Conservation (phyloP, 1,140 invertebrate species). For the Fopius arisanus region DNA sequence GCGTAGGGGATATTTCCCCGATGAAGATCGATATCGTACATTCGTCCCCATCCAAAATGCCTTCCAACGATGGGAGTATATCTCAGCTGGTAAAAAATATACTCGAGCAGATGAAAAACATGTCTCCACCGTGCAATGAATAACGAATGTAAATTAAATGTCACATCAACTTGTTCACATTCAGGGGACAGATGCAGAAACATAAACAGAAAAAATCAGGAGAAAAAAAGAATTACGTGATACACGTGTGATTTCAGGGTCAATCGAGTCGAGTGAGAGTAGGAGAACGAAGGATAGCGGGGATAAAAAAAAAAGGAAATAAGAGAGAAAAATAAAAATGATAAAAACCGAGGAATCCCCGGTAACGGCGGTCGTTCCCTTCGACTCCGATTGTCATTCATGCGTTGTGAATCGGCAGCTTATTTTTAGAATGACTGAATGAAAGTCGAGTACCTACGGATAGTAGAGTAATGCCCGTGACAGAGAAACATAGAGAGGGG, state of each 20-base stretch:
- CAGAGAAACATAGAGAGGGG: slow-evolving; percentile 14
- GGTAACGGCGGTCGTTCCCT: slow-evolving; percentile 45
- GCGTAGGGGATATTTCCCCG: background rate
- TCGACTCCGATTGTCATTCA: slow-evolving; percentile 59
- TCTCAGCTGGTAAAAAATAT: background rate
- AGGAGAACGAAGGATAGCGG: background rate
- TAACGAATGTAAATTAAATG: no score
- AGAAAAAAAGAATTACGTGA: background rate
- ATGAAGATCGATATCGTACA: background rate
- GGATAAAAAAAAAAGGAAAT: background rate
- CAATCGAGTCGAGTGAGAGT: background rate
- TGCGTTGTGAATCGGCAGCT: slow-evolving; percentile 61
- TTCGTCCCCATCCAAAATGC: background rate
- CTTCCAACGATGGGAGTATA: background rate
- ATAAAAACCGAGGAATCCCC: slow-evolving; percentile 27
- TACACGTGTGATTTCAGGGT: background rate
- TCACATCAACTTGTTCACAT: background rate
- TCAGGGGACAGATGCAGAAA: background rate
- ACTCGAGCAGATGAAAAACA: background rate
- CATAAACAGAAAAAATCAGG: background rate
- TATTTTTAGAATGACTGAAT: slow-evolving; percentile 62
- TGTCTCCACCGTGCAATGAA: background rate
- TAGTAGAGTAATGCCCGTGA: slow-evolving; percentile 45
- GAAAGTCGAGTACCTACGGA: slow-evolving; percentile 57
- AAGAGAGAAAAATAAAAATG: slow-evolving; percentile 33